Conservation (phyloP, 2,888 invertebrate genomes). For the Callyntrura sp. region DNA sequence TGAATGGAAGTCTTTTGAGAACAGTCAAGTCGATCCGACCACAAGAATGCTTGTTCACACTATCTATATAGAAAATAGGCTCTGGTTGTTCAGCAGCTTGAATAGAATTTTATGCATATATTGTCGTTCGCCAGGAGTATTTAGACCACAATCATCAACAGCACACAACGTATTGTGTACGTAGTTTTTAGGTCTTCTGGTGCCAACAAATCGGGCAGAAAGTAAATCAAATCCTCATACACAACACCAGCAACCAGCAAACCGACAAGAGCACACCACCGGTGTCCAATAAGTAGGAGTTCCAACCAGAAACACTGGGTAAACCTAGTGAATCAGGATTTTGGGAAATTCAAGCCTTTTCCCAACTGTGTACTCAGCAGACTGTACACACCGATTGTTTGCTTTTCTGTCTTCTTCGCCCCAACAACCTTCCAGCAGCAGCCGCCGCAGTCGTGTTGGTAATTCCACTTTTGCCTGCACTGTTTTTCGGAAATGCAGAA, state of each 20-base stretch:
- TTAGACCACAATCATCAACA: background rate
- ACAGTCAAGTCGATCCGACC: background rate
- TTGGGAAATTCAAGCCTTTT: constrained; percentile 50
- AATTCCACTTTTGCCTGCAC: constrained; percentile 62
- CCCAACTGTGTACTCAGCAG: constrained; percentile 60
- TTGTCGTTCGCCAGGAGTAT: constrained; percentile 1
- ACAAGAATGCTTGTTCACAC: constrained; percentile 30
- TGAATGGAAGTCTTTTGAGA: constrained; percentile 24
- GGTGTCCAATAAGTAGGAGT: too few relatives aligned
- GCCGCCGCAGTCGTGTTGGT: too few relatives aligned
- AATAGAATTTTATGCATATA: background rate
- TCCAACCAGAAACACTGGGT: background rate
- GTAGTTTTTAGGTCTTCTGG: background rate
- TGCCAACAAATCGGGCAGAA: background rate
- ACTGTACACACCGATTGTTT: constrained; percentile 62
- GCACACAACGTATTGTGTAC: background rate
- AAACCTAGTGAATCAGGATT: constrained; percentile 41
- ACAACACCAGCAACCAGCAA: background rate
- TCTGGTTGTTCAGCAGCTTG: too few relatives aligned
- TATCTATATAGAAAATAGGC: too few relatives aligned
- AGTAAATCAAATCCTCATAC: constrained; percentile 1
- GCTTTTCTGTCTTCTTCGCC: constrained; percentile 45
- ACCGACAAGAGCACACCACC: background rate
- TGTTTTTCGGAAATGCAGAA: constrained; percentile 68
- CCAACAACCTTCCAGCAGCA: constrained; percentile 29